Conservation (phyloP, 2,113 vertebrate species). For the Dromiciops gliroides region DNA sequence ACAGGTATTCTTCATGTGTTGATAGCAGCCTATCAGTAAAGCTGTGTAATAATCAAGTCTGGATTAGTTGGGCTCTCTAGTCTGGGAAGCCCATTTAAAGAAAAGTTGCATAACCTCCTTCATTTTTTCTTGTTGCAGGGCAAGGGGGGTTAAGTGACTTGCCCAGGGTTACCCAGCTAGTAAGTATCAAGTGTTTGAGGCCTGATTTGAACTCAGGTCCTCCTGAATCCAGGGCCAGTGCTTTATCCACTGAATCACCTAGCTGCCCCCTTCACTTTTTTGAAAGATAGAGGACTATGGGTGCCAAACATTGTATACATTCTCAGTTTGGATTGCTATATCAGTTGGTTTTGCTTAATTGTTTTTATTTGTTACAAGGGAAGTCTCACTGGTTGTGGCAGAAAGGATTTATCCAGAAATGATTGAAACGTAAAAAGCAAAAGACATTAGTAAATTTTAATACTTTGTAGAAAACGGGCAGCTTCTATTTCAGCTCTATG, state of each 20-base stretch:
- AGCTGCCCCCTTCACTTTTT: no score
- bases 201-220: no score
- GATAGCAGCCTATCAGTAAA: background rate
- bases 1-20: background rate
- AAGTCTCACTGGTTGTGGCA: background rate
- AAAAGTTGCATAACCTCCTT: background rate
- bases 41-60: background rate
- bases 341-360: background rate
- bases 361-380: background rate
- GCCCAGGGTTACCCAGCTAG: no score
- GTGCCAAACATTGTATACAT: background rate
- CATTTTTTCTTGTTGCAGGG: no score
- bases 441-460: background rate
- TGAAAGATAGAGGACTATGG: background rate
- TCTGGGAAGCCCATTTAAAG: background rate
- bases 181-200: no score
- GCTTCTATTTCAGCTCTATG: slow-evolving; percentile 11
- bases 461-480: background rate
- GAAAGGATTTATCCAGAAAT: background rate
- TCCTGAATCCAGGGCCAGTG: no score
- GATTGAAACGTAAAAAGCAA: background rate
- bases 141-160: no score
- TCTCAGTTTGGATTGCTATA: background rate
- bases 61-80: background rate
- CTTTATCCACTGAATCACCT: no score